Base-by-base conservation (phyloP, 2,113 vertebrate genomes). In the Alethe castanea region DNA sequence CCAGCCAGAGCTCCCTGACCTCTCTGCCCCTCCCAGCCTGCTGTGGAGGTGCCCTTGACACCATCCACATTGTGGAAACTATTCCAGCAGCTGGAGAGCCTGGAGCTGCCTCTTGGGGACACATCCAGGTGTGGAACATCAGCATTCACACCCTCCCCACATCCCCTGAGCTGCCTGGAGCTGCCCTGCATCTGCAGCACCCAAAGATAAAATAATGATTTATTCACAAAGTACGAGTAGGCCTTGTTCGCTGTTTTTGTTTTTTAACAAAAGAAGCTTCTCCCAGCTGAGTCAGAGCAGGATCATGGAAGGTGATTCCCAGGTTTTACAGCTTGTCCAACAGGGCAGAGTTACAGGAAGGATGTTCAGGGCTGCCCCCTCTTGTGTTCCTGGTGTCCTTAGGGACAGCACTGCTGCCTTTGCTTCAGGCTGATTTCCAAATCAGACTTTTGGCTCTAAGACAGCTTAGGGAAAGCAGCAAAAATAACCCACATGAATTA, bases 41-140 rank as follows among this genome's bases (percentile, higher is more conserved):
- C 7, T 29, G 4, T 52, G 53, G 94, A 94, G 94, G 79, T 94
- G 93, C 88, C 96, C 89, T 73, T 81, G 93, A 35, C 96, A 91
- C 45, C 93, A 86, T 50, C 50, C 59, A n/a, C 13, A 14, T 31
- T 0, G 35, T 2, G 54, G 89, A 73, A 88, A 88, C 24, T 11
- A 28, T 88, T 83, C 50, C 84, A 77, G 93, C 3, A 36, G 44
- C 35, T 9, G 0, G n/a, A 83, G 59, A 90, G 33, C 28, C 48
- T 4, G 3, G 86, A 60, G 70, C 47, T 16, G 3, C 14, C 23
- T 69, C 36, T 61, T 7, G 47, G 77, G 72, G 65, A 33, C 9
- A 5, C 77, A 47, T 47, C 45, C 1, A 6, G 56, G 1, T 2
- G 33, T 1, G 10, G 66, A 31, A 53, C 67, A 6, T 9, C 8